phyloP scores from a whole-genome alignment of 2,113 vertebrate species.

The Nanger granti region DNA sequence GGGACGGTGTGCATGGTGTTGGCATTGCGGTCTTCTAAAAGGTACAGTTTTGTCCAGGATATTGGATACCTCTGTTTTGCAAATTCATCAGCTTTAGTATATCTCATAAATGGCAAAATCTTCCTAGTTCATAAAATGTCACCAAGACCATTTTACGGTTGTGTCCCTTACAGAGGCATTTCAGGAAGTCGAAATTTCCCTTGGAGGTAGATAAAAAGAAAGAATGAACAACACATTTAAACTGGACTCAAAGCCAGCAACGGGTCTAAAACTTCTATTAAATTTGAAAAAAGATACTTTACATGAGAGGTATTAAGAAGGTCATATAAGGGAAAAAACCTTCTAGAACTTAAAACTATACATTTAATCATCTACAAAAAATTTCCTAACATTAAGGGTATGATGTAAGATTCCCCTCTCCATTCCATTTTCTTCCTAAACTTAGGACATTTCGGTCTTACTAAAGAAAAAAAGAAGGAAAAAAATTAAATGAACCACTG shows the following conservation, averaged over 20 bases:
- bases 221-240: not conserved
- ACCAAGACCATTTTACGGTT: not conserved
- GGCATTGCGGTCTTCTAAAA: not conserved
- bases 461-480: not conserved
- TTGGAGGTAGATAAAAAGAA: not conserved
- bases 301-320: not conserved
- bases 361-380: not conserved
- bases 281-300: not conserved
- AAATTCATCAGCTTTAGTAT: not conserved
- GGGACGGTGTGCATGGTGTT: accelerated
- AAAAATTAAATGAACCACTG: not conserved
- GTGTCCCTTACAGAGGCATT: not conserved
- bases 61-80: not conserved
- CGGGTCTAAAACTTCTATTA: not conserved
- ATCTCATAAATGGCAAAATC: not conserved
- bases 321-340: not conserved
- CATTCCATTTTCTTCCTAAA: not conserved
- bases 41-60: not conserved
- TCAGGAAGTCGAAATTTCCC: not conserved
- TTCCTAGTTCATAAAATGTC: too few species aligned
- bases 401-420: not conserved
- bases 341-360: not conserved
- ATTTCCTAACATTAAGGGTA: not conserved
- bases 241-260: not conserved
- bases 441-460: not conserved